Evolutionary conservation across 1,140 invertebrate species (phyloP).

Genomic region (Aporrectodea caliginosa): DNA sequence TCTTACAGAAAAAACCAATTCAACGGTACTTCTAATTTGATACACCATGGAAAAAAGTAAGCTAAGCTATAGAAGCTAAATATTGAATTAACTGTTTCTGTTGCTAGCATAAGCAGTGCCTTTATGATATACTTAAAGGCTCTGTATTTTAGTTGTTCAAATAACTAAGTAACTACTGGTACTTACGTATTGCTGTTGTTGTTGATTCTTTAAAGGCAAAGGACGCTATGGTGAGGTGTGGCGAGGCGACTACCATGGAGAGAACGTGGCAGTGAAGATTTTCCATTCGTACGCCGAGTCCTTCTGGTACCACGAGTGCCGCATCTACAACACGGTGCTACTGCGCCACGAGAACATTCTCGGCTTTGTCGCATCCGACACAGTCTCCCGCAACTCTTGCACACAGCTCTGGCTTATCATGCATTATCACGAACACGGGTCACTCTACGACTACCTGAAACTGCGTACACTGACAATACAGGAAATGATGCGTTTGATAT

Average conservation of each 20-base stretch:
- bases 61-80: too few species aligned
- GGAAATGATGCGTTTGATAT: constrained; percentile 80
- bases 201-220: constrained; percentile 66
- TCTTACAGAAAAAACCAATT: too few species aligned
- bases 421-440: constrained; percentile 87
- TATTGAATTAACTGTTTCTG: too few species aligned
- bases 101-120: too few species aligned
- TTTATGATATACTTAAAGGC: too few species aligned
- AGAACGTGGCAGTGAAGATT: constrained; percentile 85
- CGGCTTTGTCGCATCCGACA: constrained; percentile 56
- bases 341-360: constrained; percentile 90
- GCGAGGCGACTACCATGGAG: constrained; percentile 78
- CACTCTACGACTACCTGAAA: constrained; percentile 75
- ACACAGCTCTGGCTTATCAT: constrained; percentile 81
- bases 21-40: too few species aligned
- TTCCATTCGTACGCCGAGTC: constrained; percentile 83
- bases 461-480: constrained; percentile 55
- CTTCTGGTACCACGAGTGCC: constrained; percentile 82
- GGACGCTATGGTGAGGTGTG: constrained; percentile 86
- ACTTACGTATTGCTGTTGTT: too few species aligned
- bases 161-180: too few species aligned
- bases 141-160: too few species aligned
- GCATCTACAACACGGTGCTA: constrained; percentile 82
- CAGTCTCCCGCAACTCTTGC: constrained; percentile 58
- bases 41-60: too few species aligned